phyloP scores from a whole-genome alignment of 2,888 invertebrate genomes.

The Gymnoscelis rufifasciata region DNA sequence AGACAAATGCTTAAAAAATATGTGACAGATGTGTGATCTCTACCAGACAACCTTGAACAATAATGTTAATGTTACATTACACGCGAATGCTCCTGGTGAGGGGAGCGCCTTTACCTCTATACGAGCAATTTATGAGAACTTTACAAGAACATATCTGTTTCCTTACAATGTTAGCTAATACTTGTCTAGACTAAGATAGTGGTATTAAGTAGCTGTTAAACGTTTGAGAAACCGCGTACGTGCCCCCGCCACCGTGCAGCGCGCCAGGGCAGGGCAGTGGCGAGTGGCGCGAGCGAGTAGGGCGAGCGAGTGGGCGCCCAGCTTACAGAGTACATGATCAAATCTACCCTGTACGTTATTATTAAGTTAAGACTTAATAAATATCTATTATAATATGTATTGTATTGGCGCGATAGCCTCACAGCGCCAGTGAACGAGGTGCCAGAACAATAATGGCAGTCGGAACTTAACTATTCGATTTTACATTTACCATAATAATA shows the following conservation, averaged over 20 bases:
- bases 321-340: conserved; percentile 70
- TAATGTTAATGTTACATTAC: too few relatives aligned
- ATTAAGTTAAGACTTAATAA: conserved; percentile 65
- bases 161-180: too few relatives aligned
- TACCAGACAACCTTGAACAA: too few relatives aligned
- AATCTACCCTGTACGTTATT: conserved; percentile 78
- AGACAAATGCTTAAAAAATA: too few relatives aligned
- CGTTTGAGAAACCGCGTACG: too few relatives aligned
- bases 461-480: conserved; percentile 39
- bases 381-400: conserved; percentile 45
- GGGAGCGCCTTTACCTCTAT: too few relatives aligned
- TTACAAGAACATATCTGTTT: too few relatives aligned
- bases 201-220: too few relatives aligned
- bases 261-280: conserved; percentile 17
- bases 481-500: conserved; percentile 47
- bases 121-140: too few relatives aligned
- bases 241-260: conserved; percentile 1
- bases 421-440: conserved; percentile 53
- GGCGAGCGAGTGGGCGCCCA: conserved; percentile 60
- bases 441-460: conserved; percentile 43
- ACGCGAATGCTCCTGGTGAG: too few relatives aligned
- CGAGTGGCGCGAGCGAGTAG: conserved; percentile 42
- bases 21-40: too few relatives aligned
- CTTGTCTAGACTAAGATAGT: too few relatives aligned
- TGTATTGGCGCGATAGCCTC: conserved; percentile 48